Evolutionary conservation across 2,113 vertebrate species (phyloP), one percentile per base, ranked within the genome.

Genomic region (Lates calcarifer): DNA sequence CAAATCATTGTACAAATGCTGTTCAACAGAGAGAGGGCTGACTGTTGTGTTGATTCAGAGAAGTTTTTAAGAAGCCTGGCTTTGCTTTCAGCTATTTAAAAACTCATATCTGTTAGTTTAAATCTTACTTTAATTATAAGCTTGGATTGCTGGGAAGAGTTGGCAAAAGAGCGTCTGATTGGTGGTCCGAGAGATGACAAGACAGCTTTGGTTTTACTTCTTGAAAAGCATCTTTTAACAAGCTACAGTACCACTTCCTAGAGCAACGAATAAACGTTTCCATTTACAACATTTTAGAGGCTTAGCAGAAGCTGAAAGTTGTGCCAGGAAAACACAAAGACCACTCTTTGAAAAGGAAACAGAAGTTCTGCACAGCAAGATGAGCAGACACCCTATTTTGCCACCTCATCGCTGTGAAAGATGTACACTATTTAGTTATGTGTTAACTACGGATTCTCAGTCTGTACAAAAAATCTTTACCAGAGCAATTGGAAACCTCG

Each of bases 291-390:
- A 33, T 73, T 70, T 37, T 53, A 49, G 47, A 83, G 79, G 28
- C 51, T 74, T 62, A 9, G 55, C 29, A 24, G 41, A 84, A 79
- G 68, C 56, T 28, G 56, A 69, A 90, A 58, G 26, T 11, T 35
- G 62, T 77, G 84, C 79, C 90, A 86, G 65, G 64, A 75, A 89
- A 87, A 63, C 15, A 89, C 76, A 82, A 89, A 88, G 61, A 56
- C 13, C 61, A 5, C 43, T 64, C 24, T 91, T 85, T 87, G 65
- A 86, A 87, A 37, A 77, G 66, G 58, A 87, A 88, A 82, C 55
- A 64, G 79, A 83, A 79, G 20, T 87, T 78, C 61, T 80, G 63
- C 66, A 71, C 74, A 87, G 75, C 60, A 63, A 86, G 65, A 75
- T 10, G 15, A 78, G 69, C 86, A 86, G 74, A 91, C 79, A 80